A percentile compares a stretch with the other conserved stretches of the same genome.
Conservation (phyloP, 37 sponge, comb jelly and placozoan species). For the Agelas oroides region DNA sequence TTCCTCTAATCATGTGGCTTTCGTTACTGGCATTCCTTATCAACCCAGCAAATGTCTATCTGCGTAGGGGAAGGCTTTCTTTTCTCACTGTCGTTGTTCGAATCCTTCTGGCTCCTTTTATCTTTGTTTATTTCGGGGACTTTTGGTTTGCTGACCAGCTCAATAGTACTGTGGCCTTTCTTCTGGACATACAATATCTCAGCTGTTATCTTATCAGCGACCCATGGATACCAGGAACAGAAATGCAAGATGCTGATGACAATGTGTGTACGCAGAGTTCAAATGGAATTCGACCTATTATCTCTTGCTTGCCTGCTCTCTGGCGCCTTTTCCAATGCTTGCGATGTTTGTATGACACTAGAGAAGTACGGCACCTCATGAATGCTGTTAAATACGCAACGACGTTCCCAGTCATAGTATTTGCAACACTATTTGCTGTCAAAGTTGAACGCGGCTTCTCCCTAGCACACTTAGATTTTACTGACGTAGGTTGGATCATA, state of each 20-base stretch:
- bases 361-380: slow-evolving; percentile 75
- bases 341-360: slow-evolving; percentile 80
- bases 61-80: slow-evolving; percentile 52
- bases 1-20: slow-evolving; percentile 67
- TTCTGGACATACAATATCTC: slow-evolving; percentile 89
- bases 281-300: slow-evolving; percentile 80
- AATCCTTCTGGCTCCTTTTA: slow-evolving; percentile 83
- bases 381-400: slow-evolving; percentile 96
- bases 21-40: slow-evolving; percentile 47
- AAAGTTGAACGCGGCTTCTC: background rate
- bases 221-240: slow-evolving; percentile 1
- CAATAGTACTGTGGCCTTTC: slow-evolving; percentile 85
- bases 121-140: slow-evolving; percentile 87
- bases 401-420: slow-evolving; percentile 84
- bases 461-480: background rate
- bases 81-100: slow-evolving; percentile 62
- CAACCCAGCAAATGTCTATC: slow-evolving; percentile 64
- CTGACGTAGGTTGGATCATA: slow-evolving; percentile 50
- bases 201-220: slow-evolving; percentile 71
- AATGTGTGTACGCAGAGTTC: slow-evolving; percentile 42
- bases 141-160: slow-evolving; percentile 98
- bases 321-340: slow-evolving; percentile 94
- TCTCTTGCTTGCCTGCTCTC: slow-evolving; percentile 90
- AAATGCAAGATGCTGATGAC: background rate
- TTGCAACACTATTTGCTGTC: slow-evolving; percentile 69